phyloP scores from a whole-genome alignment of 1,140 invertebrate species.

The Hyposmocoma kahamanoa region DNA sequence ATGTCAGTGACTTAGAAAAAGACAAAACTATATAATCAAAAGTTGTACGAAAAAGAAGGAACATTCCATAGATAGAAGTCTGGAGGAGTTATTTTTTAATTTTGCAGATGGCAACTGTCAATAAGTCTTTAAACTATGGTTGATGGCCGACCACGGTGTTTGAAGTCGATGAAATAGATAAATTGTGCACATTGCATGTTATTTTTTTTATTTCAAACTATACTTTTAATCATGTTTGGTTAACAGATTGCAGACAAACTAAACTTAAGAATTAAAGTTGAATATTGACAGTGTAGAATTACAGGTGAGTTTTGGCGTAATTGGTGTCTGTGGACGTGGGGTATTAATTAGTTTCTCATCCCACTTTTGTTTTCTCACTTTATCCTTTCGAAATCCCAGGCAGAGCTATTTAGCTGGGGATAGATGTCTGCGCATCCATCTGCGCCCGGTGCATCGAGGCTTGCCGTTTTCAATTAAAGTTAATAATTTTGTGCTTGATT shows the following conservation, averaged over 20 bases:
- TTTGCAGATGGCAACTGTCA: too few species aligned
- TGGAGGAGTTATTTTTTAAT: too few species aligned
- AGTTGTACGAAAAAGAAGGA: too few species aligned
- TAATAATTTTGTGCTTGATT: slow-evolving; percentile 28
- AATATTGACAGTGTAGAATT: slow-evolving; percentile 9
- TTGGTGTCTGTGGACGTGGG: slow-evolving; percentile 28
- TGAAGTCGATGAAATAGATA: slow-evolving; percentile 43
- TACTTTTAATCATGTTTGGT: slow-evolving; percentile 30
- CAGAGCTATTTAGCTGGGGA: slow-evolving; percentile 35
- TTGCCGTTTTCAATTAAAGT: slow-evolving; percentile 16
- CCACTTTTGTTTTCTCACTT: slow-evolving; percentile 53
- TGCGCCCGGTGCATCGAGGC: slow-evolving; percentile 36
- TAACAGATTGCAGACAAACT: too few species aligned
- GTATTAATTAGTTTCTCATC: slow-evolving; percentile 54
- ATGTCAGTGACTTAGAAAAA: too few species aligned
- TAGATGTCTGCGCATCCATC: slow-evolving; percentile 51
- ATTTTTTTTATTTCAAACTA: slow-evolving; percentile 25
- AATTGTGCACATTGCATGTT: slow-evolving; percentile 31
- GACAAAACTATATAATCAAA: too few species aligned
- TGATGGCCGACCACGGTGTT: slow-evolving; percentile 54
- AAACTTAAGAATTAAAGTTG: neutral
- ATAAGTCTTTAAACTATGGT: slow-evolving; percentile 42
- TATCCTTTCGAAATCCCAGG: slow-evolving; percentile 48
- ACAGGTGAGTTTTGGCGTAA: slow-evolving; percentile 35
- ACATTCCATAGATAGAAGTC: too few species aligned